Evolutionary conservation across 2,888 invertebrate genomes (phyloP), one percentile per base, ranked within the genome.

Genomic region (Platerodrilus igneus): DNA sequence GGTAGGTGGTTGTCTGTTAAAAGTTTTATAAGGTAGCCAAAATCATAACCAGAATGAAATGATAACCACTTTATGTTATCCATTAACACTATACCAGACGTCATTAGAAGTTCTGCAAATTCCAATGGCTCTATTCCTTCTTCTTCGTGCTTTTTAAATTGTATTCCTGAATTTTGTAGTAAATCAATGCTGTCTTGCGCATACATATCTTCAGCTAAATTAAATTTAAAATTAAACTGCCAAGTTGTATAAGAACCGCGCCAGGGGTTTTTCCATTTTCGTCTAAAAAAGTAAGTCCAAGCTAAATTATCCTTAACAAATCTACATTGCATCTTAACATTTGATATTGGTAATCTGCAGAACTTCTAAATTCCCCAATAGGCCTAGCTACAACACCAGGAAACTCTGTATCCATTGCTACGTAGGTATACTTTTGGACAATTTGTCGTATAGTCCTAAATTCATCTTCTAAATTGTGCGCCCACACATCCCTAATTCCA

Each of bases 191-290:
- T 96, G 69, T 99, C 99, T 71, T 96, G 94, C 31, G 97, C 96
- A 70, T 95, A 97, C 96, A 99, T 97, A 66, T 97, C 96, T 72
- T 95, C 94, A 91, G 87, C 86, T 52, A 97, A 75, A 69, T 93
- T 96, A 63, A 99, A 99, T 73, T 96, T 95, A 69, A 99, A 99
- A 74, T 99, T 99, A 68, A 99, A 99, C 71, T 99, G 99, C 96
- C 97, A 99, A 23, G 99, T 97, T 33, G 88, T 89, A 62, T 84
- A 90, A 28, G 73, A 71, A 21, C 87, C 93, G 13, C n/a, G n/a
- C 86, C 81, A 16, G 95, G 93, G 29, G 92, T 87, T 70, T 92
- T 89, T 26, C 99, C 99, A 66, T 88, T 87, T 64, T 97, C 96
- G 73, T 99, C 93, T 75, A 96, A 83, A 71, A 99, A 96, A 41